A percentile compares a stretch with the other conserved stretches of the same genome.
These are phyloP conservation scores for Epinephelus cyanopodus DNA, from an alignment of 2,113 vertebrate species.

Conservation along the genomic window DNA sequence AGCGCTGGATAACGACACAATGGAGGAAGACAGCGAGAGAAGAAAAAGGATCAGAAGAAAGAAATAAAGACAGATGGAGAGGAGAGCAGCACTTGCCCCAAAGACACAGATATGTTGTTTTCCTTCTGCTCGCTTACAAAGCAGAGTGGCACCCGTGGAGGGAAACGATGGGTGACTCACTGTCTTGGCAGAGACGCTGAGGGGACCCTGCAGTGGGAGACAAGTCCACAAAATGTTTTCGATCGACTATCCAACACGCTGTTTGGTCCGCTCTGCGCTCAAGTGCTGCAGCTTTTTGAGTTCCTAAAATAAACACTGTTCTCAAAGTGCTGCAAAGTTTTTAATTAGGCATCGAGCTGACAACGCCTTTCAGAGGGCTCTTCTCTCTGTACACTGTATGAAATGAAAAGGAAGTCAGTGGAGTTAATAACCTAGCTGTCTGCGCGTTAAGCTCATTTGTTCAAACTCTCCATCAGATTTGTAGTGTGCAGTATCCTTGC, in stretches of 20 bases:
- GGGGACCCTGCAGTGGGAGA: slow-evolving; percentile 30
- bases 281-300: neutral
- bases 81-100: slow-evolving; percentile 35
- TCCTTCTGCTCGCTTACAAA: slow-evolving; percentile 45
- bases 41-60: neutral
- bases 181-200: slow-evolving; percentile 25
- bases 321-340: neutral
- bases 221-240: slow-evolving; percentile 32
- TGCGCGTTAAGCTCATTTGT: neutral
- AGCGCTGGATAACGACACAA: slow-evolving; percentile 1
- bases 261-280: neutral
- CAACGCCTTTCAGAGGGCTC: neutral
- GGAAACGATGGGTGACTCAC: slow-evolving; percentile 52
- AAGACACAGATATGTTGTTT: slow-evolving; percentile 55
- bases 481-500: neutral
- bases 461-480: slow-evolving; percentile 7
- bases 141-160: slow-evolving; percentile 42
- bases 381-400: neutral
- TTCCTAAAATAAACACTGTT: neutral
- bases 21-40: neutral
- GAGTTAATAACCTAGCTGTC: neutral
- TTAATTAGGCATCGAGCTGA: slow-evolving; percentile 9
- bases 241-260: slow-evolving; percentile 4
- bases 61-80: slow-evolving; percentile 29
- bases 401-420: slow-evolving; percentile 14